Evolutionary conservation across 2,797 vertebrate genomes (phyloP).

Genomic region (Lacerta bilineata): DNA sequence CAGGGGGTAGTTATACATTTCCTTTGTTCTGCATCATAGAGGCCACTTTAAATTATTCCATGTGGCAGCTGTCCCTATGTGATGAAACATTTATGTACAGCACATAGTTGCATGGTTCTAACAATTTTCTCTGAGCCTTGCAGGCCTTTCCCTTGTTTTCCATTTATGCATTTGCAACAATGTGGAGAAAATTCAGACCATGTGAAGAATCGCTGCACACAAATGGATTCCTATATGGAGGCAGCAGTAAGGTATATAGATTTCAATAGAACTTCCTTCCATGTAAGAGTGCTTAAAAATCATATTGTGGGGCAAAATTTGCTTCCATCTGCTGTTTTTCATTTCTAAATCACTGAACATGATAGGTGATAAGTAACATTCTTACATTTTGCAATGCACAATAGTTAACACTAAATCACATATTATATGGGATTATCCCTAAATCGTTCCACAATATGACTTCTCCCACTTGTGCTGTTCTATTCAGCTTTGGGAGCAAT

Average conservation of each 20-base stretch:
- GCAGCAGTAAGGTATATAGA: neutral
- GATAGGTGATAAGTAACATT: neutral
- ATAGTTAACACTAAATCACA: neutral
- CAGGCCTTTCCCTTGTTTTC: neutral
- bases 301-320: neutral
- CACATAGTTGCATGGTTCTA: neutral
- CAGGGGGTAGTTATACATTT: neutral
- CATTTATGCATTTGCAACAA: neutral
- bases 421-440: neutral
- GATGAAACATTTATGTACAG: neutral
- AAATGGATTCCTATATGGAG: neutral
- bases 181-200: neutral
- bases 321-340: neutral
- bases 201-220: neutral
- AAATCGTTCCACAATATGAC: neutral
- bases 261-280: neutral
- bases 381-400: neutral
- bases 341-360: neutral
- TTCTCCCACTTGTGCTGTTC: neutral
- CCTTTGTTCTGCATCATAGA: neutral
- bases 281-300: neutral
- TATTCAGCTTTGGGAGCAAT: neutral
- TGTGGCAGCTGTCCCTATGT: neutral
- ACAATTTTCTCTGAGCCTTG: neutral
- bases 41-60: conserved; percentile 8